Base-by-base conservation (phyloP, 2,888 invertebrate species). In the Drosophila villosipedis region DNA sequence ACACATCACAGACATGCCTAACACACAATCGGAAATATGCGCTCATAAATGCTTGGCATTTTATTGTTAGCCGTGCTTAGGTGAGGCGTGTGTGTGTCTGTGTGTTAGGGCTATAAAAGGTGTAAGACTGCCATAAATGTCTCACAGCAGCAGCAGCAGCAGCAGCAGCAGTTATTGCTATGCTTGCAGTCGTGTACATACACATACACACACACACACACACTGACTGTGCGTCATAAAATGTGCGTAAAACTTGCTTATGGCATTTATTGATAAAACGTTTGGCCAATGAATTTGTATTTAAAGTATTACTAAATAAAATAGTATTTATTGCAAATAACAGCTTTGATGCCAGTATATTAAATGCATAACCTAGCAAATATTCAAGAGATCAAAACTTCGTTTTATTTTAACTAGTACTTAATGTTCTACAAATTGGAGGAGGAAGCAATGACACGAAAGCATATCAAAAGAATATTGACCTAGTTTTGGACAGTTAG, bases 241-340 rank as follows among this genome's bases (percentile, higher is more conserved):
- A 85, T 88, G 90, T 88, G 89, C 83, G 88, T 85, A 88, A 90
- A 90, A 90, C 88, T 85, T 88, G 80, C 89, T 78, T 74, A 70
- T 80, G 85, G 89, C 85, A 89, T 89, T 90, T 85, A 90, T 90
- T 84, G 90, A 84, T 85, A 85, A 89, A 89, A 79, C 89, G 85
- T 88, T 85, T 80, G 80, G 73, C 83, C 83, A 79, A 84, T 84
- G 88, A 89, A 84, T 84, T 87, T 82, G 79, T 89, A 84, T 84
- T 89, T 84, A 69, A 79, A 72, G 72, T 61, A 59, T 54, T 47
- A 54, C 73, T 55, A 52, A 67, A 61, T 60, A 69, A 81, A 89
- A 73, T 67, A 67, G 39, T 73, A 69, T 84, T 70, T 63, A 81
- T 62, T 35, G 31, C 52, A 78, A 33, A 67, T 39, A 43, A 39